Evolutionary conservation across 30 jellyfish, hydroid and myxozoan species (phyloP).

Genomic region (Pseudorhiza aurosa): DNA sequence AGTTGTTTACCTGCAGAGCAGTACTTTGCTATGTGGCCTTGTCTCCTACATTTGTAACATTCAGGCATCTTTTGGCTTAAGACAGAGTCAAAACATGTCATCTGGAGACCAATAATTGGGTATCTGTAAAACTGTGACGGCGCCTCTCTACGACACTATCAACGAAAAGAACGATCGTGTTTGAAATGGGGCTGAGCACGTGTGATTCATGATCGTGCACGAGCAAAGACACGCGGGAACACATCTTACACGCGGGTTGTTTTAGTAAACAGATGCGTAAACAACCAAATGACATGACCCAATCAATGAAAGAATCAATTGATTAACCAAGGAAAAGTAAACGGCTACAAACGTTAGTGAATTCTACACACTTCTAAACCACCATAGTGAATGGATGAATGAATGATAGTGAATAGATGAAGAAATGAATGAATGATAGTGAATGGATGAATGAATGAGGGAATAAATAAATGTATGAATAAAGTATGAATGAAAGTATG

Average conservation of each 20-base stretch:
- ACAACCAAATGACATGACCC: neutral
- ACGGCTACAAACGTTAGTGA: no score
- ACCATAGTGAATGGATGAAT: no score
- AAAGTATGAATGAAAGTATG: no score
- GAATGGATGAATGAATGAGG: neutral
- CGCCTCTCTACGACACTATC: neutral
- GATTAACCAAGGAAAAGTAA: no score
- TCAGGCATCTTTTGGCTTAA: slow-evolving; percentile 48
- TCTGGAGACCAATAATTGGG: neutral
- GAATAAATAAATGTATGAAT: neutral
- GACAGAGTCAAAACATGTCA: neutral
- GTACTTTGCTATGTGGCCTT: slow-evolving; percentile 86
- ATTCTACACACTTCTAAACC: no score
- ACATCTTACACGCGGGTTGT: slow-evolving; percentile 11
- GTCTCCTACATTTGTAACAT: slow-evolving; percentile 90
- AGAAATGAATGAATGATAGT: neutral
- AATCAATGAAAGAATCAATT: no score
- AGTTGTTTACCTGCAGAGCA: slow-evolving; percentile 33
- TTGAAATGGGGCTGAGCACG: slow-evolving; percentile 21
- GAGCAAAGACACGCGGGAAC: neutral
- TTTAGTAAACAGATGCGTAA: neutral
- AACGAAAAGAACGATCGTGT: slow-evolving; percentile 21
- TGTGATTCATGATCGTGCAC: slow-evolving; percentile 9
- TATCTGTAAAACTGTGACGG: neutral
- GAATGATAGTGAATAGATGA: neutral